A percentile compares a stretch with the other conserved stretches of the same genome.
Conservation (phyloP, 2,797 vertebrate species). For the Melanotaenia nigrans region DNA sequence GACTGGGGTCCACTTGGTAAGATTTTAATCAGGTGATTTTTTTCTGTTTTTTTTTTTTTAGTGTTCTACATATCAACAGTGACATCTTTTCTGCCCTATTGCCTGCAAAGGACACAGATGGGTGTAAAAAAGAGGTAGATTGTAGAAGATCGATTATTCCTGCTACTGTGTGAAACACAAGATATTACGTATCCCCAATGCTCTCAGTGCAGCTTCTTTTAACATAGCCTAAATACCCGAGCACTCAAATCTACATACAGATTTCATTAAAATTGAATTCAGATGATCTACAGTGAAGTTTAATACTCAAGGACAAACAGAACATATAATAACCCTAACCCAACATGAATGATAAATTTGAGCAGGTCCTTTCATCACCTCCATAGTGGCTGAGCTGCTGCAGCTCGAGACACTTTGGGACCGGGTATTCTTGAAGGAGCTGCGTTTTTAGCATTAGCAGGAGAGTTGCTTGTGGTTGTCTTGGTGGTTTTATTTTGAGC, state of each 20-base stretch:
- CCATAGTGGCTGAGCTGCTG: constrained; percentile 78
- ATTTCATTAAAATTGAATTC: constrained; percentile 26
- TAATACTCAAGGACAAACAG: background rate
- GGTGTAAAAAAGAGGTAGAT: constrained; percentile 79
- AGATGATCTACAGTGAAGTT: background rate
- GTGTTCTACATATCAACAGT: constrained; percentile 23
- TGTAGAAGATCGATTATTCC: constrained; percentile 46
- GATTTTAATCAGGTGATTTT: constrained; percentile 17
- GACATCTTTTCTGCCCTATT: constrained; percentile 60
- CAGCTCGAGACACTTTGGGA: constrained; percentile 74
- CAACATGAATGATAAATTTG: constrained; percentile 12
- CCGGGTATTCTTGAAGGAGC: constrained; percentile 71
- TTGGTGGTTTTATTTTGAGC: constrained; percentile 78
- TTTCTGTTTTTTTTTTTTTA: constrained; percentile 9
- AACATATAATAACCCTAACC: constrained; percentile 7
- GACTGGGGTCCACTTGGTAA: constrained; percentile 22
- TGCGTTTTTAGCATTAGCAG: constrained; percentile 65
- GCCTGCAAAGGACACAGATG: constrained; percentile 78
- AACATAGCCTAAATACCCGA: constrained; percentile 23
- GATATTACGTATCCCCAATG: constrained; percentile 10
- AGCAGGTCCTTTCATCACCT: constrained; percentile 65
- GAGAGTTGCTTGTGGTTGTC: constrained; percentile 50
- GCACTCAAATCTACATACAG: constrained; percentile 13
- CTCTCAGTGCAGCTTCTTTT: constrained; percentile 30
- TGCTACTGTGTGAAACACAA: constrained; percentile 31